Percentiles rank a stretch among this genome's conserved stretches.
Evolutionary conservation across 2,113 vertebrate species (phyloP).

Genomic region (Xiphophorus maculatus): DNA sequence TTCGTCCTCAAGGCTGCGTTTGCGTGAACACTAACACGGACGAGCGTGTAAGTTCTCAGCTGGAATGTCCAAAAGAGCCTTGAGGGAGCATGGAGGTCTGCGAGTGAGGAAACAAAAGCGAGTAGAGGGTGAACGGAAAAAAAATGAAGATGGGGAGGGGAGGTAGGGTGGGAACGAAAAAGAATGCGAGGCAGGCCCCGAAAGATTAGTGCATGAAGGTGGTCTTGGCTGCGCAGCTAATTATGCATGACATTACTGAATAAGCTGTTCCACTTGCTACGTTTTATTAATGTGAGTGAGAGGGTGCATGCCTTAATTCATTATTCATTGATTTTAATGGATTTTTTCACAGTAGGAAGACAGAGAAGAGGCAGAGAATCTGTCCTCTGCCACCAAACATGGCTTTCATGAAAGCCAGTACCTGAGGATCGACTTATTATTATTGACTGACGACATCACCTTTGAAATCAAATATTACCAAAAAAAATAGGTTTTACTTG

Average conservation of each 20-base stretch:
- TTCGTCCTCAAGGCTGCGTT: slow-evolving; percentile 24
- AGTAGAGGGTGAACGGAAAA: neutral
- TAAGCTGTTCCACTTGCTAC: slow-evolving; percentile 74
- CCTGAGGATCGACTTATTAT: slow-evolving; percentile 35
- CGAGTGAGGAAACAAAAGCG: slow-evolving; percentile 16
- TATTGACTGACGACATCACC: slow-evolving; percentile 7
- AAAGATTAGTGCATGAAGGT: slow-evolving; percentile 68
- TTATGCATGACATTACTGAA: slow-evolving; percentile 73
- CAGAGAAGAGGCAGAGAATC: slow-evolving; percentile 23
- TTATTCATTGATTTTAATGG: slow-evolving; percentile 71
- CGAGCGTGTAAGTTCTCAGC: slow-evolving; percentile 45
- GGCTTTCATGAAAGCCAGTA: slow-evolving; percentile 28
- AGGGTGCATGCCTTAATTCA: slow-evolving; percentile 61
- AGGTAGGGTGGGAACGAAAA: neutral
- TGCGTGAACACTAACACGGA: neutral
- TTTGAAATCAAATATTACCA: neutral
- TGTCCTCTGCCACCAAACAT: slow-evolving; percentile 5
- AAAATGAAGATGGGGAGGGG: slow-evolving; percentile 1
- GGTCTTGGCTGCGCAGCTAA: slow-evolving; percentile 67
- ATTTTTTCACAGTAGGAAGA: slow-evolving; percentile 53
- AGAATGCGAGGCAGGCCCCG: slow-evolving; percentile 61
- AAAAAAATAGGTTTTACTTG: neutral
- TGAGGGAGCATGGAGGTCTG: slow-evolving; percentile 22
- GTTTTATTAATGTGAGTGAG: slow-evolving; percentile 74
- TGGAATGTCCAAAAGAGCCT: slow-evolving; percentile 56